Base-by-base conservation (phyloP, 2,888 invertebrate genomes). In the Hypomecis atomaria region DNA sequence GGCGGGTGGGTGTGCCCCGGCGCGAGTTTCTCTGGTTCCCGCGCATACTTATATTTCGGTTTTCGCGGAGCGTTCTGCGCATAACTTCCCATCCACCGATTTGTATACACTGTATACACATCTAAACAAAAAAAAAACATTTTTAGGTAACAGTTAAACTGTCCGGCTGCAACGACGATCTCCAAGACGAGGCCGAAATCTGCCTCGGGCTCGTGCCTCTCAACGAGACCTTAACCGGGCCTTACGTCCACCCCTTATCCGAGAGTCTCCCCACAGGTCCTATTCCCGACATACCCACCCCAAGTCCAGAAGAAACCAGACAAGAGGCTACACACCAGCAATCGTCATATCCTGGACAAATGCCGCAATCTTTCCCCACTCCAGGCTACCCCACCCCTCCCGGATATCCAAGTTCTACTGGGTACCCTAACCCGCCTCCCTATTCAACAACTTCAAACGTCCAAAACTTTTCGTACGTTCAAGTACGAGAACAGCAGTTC, bases 81-180 rank as follows among this genome's bases (percentile, higher is more conserved):
- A n/a, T n/a, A n/a, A n/a, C n/a, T n/a, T n/a, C n/a, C n/a, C n/a
- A n/a, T n/a, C n/a, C n/a, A n/a, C n/a, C n/a, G n/a, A n/a, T n/a
- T n/a, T n/a, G n/a, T n/a, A n/a, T n/a, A n/a, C 23, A 23, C 23
- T 23, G 23, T 2, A 23, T 3, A 23, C 23, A 23, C 23, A 23
- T 23, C 23, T 23, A 23, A 23, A 23, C 6, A 8, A 50, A 11
- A 37, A 4, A 5, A 40, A 37, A 42, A 5, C 8, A 49, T 63
- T 78, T 79, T 9, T 76, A 90, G 90, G 78, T 81, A 10, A 84
- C 69, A 59, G 65, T 89, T 57, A 81, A 81, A 66, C 53, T 87
- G n/a, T 82, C 89, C 0, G 90, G 88, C 0, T 90, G 88, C 72
- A 84, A 81, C 66, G 82, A 83, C 33, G 82, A 85, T 2, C 34